Percentiles rank a stretch among this genome's conserved stretches.
Conservation (phyloP, 92 coral and sea anemone species). For the Zoanthus solanderi region DNA sequence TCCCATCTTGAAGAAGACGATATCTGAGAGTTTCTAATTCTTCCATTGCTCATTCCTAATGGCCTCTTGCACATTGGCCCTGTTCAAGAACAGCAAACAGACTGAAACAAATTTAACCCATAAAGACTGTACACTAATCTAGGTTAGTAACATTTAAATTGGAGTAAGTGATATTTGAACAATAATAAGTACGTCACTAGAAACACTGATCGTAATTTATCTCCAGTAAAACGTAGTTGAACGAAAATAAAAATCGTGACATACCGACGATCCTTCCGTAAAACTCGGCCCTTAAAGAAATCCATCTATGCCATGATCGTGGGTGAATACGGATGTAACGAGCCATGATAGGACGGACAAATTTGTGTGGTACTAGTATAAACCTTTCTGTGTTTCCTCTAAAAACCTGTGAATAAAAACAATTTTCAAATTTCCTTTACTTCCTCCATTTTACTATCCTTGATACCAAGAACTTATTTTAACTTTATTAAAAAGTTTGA, state of each 20-base stretch:
- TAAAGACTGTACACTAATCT: too few relatives aligned
- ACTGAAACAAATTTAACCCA: too few relatives aligned
- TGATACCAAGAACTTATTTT: background rate
- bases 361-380: conserved; percentile 39
- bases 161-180: background rate
- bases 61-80: conserved; percentile 73
- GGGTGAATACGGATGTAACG: conserved; percentile 52
- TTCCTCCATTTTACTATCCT: background rate
- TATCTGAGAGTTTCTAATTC: conserved; percentile 57
- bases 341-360: conserved; percentile 28
- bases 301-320: conserved; percentile 29
- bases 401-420: conserved; percentile 1
- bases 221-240: background rate
- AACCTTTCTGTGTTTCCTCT: conserved; percentile 38
- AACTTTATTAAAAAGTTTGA: too few relatives aligned
- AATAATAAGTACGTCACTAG: too few relatives aligned
- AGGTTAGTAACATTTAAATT: background rate
- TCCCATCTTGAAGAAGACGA: conserved; percentile 64
- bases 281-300: conserved; percentile 41
- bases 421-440: background rate
- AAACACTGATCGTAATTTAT: background rate
- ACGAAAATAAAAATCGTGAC: background rate
- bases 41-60: conserved; percentile 66
- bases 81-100: background rate
- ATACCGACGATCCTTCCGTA: conserved; percentile 44